A percentile compares a stretch with the other conserved stretches of the same genome.
These are phyloP conservation scores for Myrmophylax atrothorax DNA, from an alignment of 2,113 vertebrate species.

Conservation along the genomic window DNA sequence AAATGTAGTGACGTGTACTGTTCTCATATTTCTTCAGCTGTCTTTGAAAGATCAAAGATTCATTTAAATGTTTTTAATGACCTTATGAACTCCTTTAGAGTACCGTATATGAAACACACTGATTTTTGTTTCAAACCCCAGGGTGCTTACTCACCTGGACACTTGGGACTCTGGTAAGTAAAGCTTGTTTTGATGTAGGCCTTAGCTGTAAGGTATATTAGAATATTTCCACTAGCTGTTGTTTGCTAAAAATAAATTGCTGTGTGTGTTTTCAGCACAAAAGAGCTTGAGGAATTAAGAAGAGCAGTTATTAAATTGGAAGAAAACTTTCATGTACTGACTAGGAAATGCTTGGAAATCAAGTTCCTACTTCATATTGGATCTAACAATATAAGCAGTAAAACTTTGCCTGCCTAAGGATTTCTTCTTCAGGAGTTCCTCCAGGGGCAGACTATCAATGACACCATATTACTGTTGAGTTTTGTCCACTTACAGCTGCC, in stretches of 20 bases:
- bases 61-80: not conserved
- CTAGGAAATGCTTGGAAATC: not conserved
- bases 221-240: not conserved
- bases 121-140: slow-evolving; percentile 59
- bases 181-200: not conserved
- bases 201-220: not conserved
- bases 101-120: not conserved
- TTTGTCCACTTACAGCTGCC: not conserved
- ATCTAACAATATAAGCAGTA: not conserved
- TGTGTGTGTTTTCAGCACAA: not conserved
- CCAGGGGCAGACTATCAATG: not conserved
- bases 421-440: not conserved
- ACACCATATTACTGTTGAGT: not conserved
- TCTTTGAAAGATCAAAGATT: not conserved
- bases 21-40: not conserved
- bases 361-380: not conserved
- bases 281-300: not conserved
- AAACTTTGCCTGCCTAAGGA: not conserved
- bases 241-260: not conserved
- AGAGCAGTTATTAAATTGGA: not conserved
- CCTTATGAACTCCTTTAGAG: not conserved
- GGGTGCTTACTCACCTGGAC: slow-evolving; percentile 86
- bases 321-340: not conserved
- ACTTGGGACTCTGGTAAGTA: slow-evolving; percentile 83
- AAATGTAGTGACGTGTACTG: not conserved